phyloP scores from a whole-genome alignment of 2,888 invertebrate species.

The Tipula lateralis region DNA sequence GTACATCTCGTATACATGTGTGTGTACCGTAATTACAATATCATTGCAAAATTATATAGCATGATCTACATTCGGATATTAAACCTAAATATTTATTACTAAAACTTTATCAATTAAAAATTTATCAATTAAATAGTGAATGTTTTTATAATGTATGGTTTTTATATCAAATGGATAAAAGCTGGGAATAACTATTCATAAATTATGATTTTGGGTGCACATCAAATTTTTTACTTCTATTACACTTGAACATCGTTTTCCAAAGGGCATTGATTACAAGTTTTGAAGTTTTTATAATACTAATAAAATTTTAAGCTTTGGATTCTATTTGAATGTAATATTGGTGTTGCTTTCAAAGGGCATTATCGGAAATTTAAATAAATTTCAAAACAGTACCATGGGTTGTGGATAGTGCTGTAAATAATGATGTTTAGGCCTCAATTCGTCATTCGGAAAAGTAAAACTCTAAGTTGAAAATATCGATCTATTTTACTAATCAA shows the following conservation, averaged over 20 bases:
- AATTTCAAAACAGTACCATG: background rate
- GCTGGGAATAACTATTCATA: background rate
- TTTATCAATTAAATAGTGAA: background rate
- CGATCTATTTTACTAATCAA: background rate
- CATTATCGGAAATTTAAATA: too few species aligned
- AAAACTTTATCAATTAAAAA: too few species aligned
- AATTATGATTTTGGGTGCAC: background rate
- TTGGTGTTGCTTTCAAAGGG: too few species aligned
- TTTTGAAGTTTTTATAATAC: background rate
- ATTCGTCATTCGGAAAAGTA: background rate
- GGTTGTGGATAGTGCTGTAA: background rate
- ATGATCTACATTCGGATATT: too few species aligned
- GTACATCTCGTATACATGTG: too few species aligned
- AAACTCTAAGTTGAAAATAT: background rate
- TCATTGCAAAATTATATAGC: too few species aligned
- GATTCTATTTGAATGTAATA: background rate
- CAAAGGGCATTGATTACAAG: background rate
- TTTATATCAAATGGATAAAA: background rate
- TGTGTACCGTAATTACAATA: too few species aligned
- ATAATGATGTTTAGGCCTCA: background rate
- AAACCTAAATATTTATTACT: too few species aligned
- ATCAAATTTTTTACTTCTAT: background rate
- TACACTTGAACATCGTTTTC: background rate
- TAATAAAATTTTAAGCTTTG: background rate
- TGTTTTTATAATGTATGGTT: background rate